phyloP scores from a whole-genome alignment of 2,797 vertebrate genomes.

The Sphenopsis melanotis region DNA sequence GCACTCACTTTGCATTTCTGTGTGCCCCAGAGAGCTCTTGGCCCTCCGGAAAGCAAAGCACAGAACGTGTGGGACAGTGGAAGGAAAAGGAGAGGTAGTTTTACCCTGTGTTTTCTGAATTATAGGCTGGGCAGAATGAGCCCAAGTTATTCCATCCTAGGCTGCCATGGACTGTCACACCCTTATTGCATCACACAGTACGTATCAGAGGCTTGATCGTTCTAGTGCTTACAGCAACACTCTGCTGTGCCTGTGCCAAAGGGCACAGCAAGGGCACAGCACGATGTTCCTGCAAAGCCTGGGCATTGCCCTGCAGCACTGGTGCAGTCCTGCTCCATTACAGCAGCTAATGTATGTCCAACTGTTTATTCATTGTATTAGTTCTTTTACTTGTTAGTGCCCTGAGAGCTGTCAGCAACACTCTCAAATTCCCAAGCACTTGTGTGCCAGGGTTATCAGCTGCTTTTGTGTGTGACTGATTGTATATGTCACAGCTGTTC shows the following conservation, averaged over 20 bases:
- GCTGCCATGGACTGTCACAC: neutral
- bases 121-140: neutral
- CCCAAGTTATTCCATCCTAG: neutral
- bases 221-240: neutral
- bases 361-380: neutral
- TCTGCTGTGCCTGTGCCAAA: neutral
- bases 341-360: neutral
- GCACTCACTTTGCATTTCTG: neutral
- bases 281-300: neutral
- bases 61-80: neutral
- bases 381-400: neutral
- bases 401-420: neutral
- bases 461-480: neutral
- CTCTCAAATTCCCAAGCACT: neutral
- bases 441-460: neutral
- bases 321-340: neutral
- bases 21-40: neutral
- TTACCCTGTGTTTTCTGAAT: neutral
- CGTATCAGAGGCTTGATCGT: neutral
- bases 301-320: neutral
- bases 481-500: neutral
- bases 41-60: neutral
- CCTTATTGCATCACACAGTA: neutral
- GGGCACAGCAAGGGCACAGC: neutral
- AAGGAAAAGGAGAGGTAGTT: neutral